Evolutionary conservation across 2,113 vertebrate genomes (phyloP), one percentile per base, ranked within the genome.

Genomic region (Carollia perspicillata): DNA sequence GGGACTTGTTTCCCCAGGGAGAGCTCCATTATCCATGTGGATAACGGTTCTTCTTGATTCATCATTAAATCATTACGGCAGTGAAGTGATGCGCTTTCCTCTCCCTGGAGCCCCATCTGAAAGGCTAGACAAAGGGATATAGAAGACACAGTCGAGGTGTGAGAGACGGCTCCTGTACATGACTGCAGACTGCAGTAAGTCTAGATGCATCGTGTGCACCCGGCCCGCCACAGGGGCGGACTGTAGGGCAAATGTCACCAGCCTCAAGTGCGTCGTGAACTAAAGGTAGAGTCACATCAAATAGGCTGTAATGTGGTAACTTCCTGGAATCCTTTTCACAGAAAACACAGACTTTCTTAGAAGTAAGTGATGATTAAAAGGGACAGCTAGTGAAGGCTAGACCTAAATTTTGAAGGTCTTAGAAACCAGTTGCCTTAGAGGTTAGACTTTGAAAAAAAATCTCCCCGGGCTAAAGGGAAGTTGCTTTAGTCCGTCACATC

Each of bases 371-470:
- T 69, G n/a, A 47, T 63, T 33, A 53, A 44, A 40, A 78, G 83
- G 71, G 63, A n/a, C 11, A 42, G 6, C 53, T 42, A 10, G 5
- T 66, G 53, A 89, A 37, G 18, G 78, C 22, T 40, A 63, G 40
- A 90, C 51, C 33, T 66, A 33, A n/a, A 40, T 42, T 84, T 20
- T 84, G 75, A 92, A 40, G 51, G 44, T 40, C 74, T 96, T 51
- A 95, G 58, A 97, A 95, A 90, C 86, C 86, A n/a, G 5, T 78
- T 96, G 96, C 86, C 91, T 95, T 96, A 89, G 79, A 84, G 35
- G n/a, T 89, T 85, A 79, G 85, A 79, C 75, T 91, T 88, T 53
- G 20, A 8, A 33, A 8, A 33, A 23, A 10, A 63, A 14, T 89
- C 95, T 93, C 74, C 87, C 49, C 75, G 68, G 97, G 92, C 89